These are phyloP conservation scores for Trisateles emortualis DNA, from an alignment of 2,888 invertebrate genomes.

Conservation along the genomic window DNA sequence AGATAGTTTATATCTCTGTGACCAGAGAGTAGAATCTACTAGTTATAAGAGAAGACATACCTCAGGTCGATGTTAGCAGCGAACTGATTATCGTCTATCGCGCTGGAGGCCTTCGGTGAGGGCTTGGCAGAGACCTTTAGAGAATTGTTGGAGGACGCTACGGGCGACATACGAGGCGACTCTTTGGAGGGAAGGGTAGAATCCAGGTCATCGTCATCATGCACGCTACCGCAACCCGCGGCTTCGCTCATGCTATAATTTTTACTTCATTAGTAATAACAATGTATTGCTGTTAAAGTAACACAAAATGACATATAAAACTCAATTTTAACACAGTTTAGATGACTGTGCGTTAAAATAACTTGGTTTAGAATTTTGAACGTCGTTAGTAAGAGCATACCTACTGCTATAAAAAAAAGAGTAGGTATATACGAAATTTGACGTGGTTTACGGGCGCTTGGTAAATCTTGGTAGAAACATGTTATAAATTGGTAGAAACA, in stretches of 20 bases:
- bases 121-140: slow-evolving; percentile 15
- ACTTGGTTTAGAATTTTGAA: no score
- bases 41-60: slow-evolving; percentile 45
- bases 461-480: no score
- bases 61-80: slow-evolving; percentile 76
- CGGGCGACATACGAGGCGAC: background rate
- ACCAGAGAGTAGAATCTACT: no score
- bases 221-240: slow-evolving; percentile 63
- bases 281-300: no score
- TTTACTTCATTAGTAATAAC: background rate
- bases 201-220: slow-evolving; percentile 58
- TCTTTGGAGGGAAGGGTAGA: slow-evolving; percentile 8
- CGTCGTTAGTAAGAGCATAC: no score
- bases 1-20: background rate
- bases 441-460: no score
- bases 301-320: no score
- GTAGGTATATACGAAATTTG: no score
- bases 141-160: background rate
- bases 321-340: no score
- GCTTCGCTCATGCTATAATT: slow-evolving; percentile 63
- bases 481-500: no score
- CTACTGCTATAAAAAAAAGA: no score
- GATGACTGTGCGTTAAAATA: no score
- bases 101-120: slow-evolving; percentile 46
- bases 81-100: slow-evolving; percentile 66